phyloP scores from a whole-genome alignment of 1,140 invertebrate species.

The Atta cephalotes region DNA sequence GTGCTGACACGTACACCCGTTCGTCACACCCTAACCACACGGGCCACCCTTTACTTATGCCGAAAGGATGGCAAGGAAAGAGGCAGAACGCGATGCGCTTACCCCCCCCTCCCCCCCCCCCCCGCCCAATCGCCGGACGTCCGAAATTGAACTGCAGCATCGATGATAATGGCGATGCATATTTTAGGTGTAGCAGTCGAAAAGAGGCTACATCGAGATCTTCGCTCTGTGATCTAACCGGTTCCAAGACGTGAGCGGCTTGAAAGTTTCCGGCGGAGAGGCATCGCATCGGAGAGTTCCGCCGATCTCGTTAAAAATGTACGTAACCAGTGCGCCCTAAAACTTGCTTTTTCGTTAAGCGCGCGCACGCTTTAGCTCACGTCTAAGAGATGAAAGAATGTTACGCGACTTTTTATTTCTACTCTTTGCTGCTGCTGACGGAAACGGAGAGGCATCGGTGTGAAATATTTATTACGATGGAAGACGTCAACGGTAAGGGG shows the following conservation, averaged over 20 bases:
- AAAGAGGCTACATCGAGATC: conserved; percentile 64
- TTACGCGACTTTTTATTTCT: conserved; percentile 39
- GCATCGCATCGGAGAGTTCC: conserved; percentile 7
- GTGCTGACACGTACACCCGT: conserved; percentile 79
- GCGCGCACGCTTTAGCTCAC: background rate
- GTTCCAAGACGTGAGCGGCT: conserved; percentile 69
- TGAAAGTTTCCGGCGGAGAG: conserved; percentile 34
- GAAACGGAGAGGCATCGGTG: background rate
- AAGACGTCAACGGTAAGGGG: background rate
- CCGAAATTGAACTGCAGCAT: conserved; percentile 74
- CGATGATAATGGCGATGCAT: conserved; percentile 76
- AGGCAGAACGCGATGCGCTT: conserved; percentile 22
- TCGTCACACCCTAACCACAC: conserved; percentile 75
- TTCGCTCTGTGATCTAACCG: conserved; percentile 61
- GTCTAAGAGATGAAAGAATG: conserved; percentile 50
- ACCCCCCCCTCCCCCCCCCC: conserved; percentile 8
- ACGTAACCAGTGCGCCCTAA: conserved; percentile 48
- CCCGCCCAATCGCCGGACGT: conserved; percentile 18
- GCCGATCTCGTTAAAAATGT: conserved; percentile 53
- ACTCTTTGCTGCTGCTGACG: conserved; percentile 29
- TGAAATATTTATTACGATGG: conserved; percentile 39
- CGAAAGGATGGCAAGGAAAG: background rate
- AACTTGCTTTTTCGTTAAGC: conserved; percentile 39
- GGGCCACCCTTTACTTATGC: conserved; percentile 58
- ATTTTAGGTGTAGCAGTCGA: conserved; percentile 63